Percentiles rank a stretch among this genome's conserved stretches.
These are phyloP conservation scores for Sarcophaga rosellei DNA, from an alignment of 2,888 invertebrate species.

Conservation along the genomic window DNA sequence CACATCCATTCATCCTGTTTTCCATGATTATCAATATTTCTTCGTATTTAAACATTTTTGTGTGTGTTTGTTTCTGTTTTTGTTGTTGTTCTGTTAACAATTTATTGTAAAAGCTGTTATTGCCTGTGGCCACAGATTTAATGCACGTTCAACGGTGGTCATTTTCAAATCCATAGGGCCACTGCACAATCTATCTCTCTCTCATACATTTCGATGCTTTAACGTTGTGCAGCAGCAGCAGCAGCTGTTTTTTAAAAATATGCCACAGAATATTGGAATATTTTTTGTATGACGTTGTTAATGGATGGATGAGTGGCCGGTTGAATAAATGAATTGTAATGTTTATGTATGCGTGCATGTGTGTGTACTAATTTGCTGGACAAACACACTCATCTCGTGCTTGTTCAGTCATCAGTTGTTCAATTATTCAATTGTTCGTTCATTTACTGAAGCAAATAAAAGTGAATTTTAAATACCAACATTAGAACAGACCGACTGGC, in stretches of 20 bases:
- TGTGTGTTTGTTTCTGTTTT: too few species aligned
- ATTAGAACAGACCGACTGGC: too few species aligned
- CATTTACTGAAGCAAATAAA: background rate
- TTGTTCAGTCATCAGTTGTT: conserved; percentile 20
- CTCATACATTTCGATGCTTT: background rate
- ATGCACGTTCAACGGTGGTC: background rate
- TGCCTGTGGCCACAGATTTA: background rate
- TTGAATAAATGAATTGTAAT: conserved; percentile 7
- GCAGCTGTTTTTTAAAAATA: too few species aligned
- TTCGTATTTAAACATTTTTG: background rate
- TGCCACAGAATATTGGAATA: too few species aligned
- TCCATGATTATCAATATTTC: background rate
- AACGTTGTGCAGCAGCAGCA: background rate
- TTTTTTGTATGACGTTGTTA: background rate
- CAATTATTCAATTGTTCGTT: conserved; percentile 37
- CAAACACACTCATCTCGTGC: background rate
- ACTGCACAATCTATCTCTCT: background rate
- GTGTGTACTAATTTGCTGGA: background rate
- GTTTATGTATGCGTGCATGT: background rate
- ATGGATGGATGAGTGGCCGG: background rate
- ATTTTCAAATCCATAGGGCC: background rate
- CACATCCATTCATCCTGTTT: background rate
- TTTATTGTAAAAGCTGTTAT: background rate
- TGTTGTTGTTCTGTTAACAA: background rate
- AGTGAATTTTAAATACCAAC: background rate